Evolutionary conservation across 2,888 invertebrate species (phyloP).

Genomic region (Diadromus collaris): DNA sequence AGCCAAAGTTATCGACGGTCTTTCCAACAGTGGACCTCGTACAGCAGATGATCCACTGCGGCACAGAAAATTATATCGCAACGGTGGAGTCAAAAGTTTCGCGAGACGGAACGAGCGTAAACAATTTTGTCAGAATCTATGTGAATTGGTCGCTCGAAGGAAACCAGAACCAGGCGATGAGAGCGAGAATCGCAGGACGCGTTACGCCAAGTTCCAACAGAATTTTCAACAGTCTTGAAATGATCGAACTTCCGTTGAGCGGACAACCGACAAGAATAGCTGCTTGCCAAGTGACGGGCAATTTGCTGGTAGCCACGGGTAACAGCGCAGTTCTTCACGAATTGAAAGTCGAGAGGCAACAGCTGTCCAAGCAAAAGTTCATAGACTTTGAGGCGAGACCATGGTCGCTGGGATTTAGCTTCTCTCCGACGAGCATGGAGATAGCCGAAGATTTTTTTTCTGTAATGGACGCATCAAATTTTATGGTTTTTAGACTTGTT

Average conservation of each 20-base stretch:
- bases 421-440: constrained; percentile 83
- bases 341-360: constrained; percentile 85
- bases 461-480: constrained; percentile 83
- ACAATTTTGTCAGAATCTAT: constrained; percentile 86
- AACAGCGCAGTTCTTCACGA: constrained; percentile 82
- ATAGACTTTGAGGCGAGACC: constrained; percentile 87
- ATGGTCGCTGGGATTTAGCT: constrained; percentile 85
- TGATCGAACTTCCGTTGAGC: constrained; percentile 87
- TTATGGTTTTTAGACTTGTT: constrained; percentile 81
- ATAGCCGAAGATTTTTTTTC: constrained; percentile 87
- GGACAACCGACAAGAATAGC: constrained; percentile 83
- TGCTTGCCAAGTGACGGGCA: constrained; percentile 83
- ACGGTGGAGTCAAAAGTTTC: constrained; percentile 84
- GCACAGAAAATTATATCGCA: constrained; percentile 86
- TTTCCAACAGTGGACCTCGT: constrained; percentile 89
- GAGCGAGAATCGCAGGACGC: constrained; percentile 87
- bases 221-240: constrained; percentile 84
- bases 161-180: constrained; percentile 81
- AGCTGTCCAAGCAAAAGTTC: constrained; percentile 85
- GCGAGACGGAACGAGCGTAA: constrained; percentile 71
- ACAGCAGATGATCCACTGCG: constrained; percentile 85
- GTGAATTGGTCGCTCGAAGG: constrained; percentile 86
- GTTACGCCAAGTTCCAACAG: constrained; percentile 87
- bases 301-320: constrained; percentile 80
- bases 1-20: constrained; percentile 81